Conservation (phyloP, 2,797 vertebrate genomes). For the Propithecus perrieri region DNA sequence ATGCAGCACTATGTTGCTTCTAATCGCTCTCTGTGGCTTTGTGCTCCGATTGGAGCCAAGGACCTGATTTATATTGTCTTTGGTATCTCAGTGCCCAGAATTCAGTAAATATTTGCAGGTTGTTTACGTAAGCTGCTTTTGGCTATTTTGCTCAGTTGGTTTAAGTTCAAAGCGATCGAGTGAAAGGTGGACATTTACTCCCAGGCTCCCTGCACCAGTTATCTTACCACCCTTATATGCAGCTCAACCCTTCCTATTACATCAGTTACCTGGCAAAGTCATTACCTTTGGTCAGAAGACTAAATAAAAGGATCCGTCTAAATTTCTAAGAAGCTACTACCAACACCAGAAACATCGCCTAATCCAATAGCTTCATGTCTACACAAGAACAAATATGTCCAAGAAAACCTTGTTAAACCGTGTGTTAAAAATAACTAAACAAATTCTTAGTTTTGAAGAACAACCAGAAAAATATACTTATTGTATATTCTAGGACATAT, state of each 20-base stretch:
- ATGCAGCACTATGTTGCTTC: neutral
- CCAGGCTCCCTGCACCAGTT: neutral
- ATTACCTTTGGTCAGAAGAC: neutral
- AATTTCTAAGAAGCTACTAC: conserved; percentile 28
- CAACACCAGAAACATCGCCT: neutral
- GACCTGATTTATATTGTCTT: neutral
- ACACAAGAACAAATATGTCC: neutral
- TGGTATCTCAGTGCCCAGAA: neutral
- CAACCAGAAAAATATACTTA: neutral
- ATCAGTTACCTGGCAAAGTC: neutral
- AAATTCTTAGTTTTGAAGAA: neutral
- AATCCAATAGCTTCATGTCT: neutral
- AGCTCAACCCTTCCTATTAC: neutral
- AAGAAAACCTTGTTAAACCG: neutral
- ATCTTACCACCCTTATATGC: neutral
- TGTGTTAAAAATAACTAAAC: neutral
- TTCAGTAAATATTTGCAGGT: neutral
- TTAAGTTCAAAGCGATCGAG: neutral
- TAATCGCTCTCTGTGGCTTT: neutral
- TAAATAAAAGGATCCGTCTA: neutral
- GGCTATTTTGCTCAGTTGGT: neutral
- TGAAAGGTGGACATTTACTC: neutral
- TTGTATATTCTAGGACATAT: neutral
- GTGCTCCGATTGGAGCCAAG: neutral
- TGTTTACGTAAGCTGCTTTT: neutral